These are phyloP conservation scores for Paedocypris sp. DNA, from an alignment of 2,113 vertebrate species.

Conservation along the genomic window DNA sequence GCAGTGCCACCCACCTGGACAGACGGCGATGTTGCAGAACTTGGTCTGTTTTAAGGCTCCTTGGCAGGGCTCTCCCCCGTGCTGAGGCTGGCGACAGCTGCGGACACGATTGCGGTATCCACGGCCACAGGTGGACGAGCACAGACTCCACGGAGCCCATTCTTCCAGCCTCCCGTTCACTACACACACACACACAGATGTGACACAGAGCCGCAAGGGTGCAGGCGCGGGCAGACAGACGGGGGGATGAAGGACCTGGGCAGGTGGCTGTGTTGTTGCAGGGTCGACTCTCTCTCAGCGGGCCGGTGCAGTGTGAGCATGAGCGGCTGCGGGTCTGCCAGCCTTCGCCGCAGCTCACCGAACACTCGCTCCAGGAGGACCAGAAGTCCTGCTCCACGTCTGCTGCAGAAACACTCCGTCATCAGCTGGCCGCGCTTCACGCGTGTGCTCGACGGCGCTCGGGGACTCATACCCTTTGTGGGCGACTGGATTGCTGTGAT, in stretches of 20 bases:
- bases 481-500: constrained; percentile 54
- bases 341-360: constrained; percentile 86
- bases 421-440: no score
- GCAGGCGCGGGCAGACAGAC: no score
- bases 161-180: constrained; percentile 92
- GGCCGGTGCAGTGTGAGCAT: constrained; percentile 85
- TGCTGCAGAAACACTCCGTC: constrained; percentile 60
- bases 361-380: constrained; percentile 89
- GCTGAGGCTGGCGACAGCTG: constrained; percentile 79
- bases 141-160: constrained; percentile 97
- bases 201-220: no score
- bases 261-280: constrained; percentile 90
- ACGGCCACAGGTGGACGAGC: constrained; percentile 90
- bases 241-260: constrained; percentile 63
- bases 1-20: constrained; percentile 73
- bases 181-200: constrained; percentile 36
- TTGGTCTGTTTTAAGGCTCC: constrained; percentile 87
- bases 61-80: constrained; percentile 81
- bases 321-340: constrained; percentile 84
- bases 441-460: no score
- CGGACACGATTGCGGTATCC: constrained; percentile 86
- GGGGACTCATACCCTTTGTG: constrained; percentile 71
- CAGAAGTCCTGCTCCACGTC: constrained; percentile 75
- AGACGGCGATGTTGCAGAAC: constrained; percentile 97
- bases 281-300: constrained; percentile 82